Conservation (phyloP, 2,888 invertebrate species). For the Priocnemis perturbator region DNA sequence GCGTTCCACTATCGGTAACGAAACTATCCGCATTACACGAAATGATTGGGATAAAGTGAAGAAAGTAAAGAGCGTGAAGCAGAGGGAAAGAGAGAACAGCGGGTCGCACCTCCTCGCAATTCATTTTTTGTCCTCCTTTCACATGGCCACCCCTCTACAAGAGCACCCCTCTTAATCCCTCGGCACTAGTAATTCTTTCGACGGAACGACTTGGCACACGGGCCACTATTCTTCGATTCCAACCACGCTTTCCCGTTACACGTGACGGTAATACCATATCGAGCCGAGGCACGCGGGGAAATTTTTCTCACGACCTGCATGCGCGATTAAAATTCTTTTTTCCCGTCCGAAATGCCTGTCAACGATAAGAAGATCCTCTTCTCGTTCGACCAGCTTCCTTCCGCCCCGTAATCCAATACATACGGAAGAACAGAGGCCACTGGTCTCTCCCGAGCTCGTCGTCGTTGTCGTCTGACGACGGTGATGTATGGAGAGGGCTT, state of each 20-base stretch:
- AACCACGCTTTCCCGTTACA: conserved; percentile 43
- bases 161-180: conserved; percentile 36
- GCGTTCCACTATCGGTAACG: background rate
- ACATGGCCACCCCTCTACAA: background rate
- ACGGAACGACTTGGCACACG: conserved; percentile 8
- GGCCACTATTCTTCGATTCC: conserved; percentile 31
- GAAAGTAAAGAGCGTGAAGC: too few species aligned
- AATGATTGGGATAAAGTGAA: too few species aligned
- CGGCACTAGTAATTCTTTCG: conserved; percentile 17
- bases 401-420: background rate
- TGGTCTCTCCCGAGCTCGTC: too few species aligned
- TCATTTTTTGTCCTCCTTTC: background rate
- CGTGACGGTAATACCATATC: conserved; percentile 47
- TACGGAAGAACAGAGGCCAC: too few species aligned
- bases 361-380: too few species aligned
- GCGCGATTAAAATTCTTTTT: conserved; percentile 52
- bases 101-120: background rate
- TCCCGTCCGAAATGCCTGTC: conserved; percentile 7
- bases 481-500: too few species aligned
- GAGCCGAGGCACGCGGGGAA: background rate
- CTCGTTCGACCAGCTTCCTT: background rate
- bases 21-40: background rate
- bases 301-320: conserved; percentile 11
- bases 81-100: too few species aligned
- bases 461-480: too few species aligned